Conservation (phyloP, 2,113 vertebrate genomes). For the Ictalurus furcatus region DNA sequence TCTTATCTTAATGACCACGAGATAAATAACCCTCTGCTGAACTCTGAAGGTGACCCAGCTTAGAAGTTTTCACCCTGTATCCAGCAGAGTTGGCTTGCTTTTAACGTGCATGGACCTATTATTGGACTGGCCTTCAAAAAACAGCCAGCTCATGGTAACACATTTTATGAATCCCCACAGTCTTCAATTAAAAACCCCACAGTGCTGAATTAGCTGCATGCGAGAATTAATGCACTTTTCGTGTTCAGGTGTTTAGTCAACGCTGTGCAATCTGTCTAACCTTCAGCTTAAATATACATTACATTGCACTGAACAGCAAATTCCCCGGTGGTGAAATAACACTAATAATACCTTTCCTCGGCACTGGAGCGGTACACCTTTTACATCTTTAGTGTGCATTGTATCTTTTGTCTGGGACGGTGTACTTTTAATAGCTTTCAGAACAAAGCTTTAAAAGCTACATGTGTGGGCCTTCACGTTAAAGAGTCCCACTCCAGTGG, state of each 20-base stretch:
- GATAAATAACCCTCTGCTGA: neutral
- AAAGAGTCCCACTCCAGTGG: neutral
- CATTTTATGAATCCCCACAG: neutral
- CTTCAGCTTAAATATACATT: neutral
- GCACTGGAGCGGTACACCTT: neutral
- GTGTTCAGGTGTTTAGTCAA: neutral
- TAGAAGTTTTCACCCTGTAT: neutral
- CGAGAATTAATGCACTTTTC: neutral
- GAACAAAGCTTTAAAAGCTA: neutral
- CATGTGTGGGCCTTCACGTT: neutral
- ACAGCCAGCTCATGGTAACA: neutral
- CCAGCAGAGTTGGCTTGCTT: slow-evolving; percentile 27
- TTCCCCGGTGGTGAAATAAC: neutral
- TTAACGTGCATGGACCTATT: slow-evolving; percentile 18
- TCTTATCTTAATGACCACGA: neutral
- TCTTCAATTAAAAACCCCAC: neutral
- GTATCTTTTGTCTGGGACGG: neutral
- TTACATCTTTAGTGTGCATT: neutral
- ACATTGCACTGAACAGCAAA: neutral
- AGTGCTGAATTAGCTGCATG: neutral
- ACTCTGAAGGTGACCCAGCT: slow-evolving; percentile 43
- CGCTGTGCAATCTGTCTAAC: neutral
- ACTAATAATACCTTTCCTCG: neutral
- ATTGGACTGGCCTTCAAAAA: slow-evolving; percentile 9
- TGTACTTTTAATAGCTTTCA: neutral